A percentile compares a stretch with the other conserved stretches of the same genome.
Conservation (phyloP, 2,113 vertebrate genomes). For the Chiloscyllium plagiosum region DNA sequence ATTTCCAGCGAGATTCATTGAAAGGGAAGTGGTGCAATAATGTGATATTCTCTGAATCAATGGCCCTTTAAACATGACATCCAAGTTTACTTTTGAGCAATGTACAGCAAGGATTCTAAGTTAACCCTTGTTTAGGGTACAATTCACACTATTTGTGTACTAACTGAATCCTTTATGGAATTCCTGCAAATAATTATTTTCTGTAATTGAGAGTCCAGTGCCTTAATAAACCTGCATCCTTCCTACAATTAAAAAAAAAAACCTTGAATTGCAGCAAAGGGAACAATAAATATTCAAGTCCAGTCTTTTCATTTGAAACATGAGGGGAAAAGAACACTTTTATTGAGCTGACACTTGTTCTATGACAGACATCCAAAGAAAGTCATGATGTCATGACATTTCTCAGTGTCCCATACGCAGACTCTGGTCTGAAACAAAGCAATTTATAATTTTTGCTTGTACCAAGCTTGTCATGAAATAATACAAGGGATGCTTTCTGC, state of each 20-base stretch:
- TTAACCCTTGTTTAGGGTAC: not conserved
- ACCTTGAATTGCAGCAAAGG: not conserved
- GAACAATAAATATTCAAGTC: not conserved
- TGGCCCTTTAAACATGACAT: not conserved
- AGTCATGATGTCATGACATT: not conserved
- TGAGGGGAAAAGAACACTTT: not conserved
- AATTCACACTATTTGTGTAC: not conserved
- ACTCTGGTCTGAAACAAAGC: too few species aligned
- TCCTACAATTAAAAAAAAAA: not conserved
- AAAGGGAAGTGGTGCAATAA: not conserved
- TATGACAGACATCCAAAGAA: not conserved
- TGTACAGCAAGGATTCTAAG: not conserved
- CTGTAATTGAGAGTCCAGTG: not conserved
- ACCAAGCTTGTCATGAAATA: too few species aligned
- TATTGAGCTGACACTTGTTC: not conserved
- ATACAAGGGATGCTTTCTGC: not conserved
- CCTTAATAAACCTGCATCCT: not conserved
- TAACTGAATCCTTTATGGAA: not conserved
- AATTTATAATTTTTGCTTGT: too few species aligned
- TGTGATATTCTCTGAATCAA: not conserved
- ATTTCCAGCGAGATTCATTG: not conserved
- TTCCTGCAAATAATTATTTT: not conserved
- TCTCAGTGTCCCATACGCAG: not conserved
- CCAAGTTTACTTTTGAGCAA: not conserved
- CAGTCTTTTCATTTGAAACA: not conserved